These are phyloP conservation scores for Acanthopleura granulata DNA, from an alignment of 2,888 invertebrate genomes.

Conservation along the genomic window DNA sequence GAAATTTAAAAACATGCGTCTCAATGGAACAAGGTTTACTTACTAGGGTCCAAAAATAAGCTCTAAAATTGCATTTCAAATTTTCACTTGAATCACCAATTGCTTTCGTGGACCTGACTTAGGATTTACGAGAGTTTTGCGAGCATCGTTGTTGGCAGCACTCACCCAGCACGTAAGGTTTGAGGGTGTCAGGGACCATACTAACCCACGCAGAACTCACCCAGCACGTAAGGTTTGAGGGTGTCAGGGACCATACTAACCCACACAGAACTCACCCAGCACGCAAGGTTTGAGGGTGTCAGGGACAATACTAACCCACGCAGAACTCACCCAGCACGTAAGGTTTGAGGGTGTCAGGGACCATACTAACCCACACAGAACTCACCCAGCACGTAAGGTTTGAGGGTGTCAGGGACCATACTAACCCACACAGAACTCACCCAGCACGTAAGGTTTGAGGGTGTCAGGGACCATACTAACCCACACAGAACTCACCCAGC, in stretches of 20 bases:
- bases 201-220: too few relatives aligned
- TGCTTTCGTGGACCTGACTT: too few relatives aligned
- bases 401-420: constrained; percentile 92
- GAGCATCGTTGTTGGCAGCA: too few relatives aligned
- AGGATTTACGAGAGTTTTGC: too few relatives aligned
- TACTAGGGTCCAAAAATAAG: too few relatives aligned
- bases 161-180: constrained; percentile 85
- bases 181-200: constrained; percentile 92
- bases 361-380: constrained; percentile 90
- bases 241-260: constrained; percentile 93
- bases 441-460: constrained; percentile 91
- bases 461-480: constrained; percentile 93
- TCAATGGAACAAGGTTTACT: too few relatives aligned
- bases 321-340: constrained; percentile 92
- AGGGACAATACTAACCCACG: constrained; percentile 92
- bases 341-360: constrained; percentile 91
- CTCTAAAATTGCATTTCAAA: too few relatives aligned
- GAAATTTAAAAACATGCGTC: too few relatives aligned
- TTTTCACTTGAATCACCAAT: too few relatives aligned
- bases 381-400: constrained; percentile 91
- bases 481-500: too few relatives aligned
- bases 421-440: too few relatives aligned
- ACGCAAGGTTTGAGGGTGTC: constrained; percentile 93
- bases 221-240: constrained; percentile 91
- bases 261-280: too few relatives aligned